Base-by-base conservation (phyloP, 2,888 invertebrate genomes). In the Acronicta aceris region DNA sequence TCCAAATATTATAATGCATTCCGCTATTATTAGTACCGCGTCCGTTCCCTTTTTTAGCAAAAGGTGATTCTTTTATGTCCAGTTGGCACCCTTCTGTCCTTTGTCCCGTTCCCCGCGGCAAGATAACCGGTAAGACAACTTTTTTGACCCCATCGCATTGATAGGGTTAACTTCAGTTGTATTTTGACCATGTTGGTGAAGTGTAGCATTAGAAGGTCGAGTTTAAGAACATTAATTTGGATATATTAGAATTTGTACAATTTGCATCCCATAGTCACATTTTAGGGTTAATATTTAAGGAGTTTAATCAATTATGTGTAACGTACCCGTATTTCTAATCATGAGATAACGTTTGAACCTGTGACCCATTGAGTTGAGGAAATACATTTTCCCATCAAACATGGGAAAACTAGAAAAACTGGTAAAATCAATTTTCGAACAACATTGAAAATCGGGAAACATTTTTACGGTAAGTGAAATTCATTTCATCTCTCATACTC, bases 51-150 rank as follows among this genome's bases (percentile, higher is more conserved):
- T 83, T 84, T 83, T 82, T 85, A 86, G 82, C 81, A 81, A 74
- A 77, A 78, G 75, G 77, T 78, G 78, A 86, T 83, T 88, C 91
- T 83, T 87, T 93, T 92, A 89, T 93, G 94, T 92, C 93, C 94
- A 91, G 89, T 90, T 85, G 68, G 87, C 86, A 91, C 93, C 93
- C 93, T 90, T 87, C 72, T 78, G 79, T 81, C 88, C 87, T 88
- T 92, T 89, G 90, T 89, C 70, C 75, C 62, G 71, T 81, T 72
- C 91, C 89, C 83, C 75, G 72, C 72, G 82, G 82, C 78, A 93
- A 94, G 94, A 94, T 90, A 94, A 94, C 94, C 89, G 93, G 94
- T 93, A 94, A 94, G 94, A 94, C 94, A 92, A 85, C 89, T 93
- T 92, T 67, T 67, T 91, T 92, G 91, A 90, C 91, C 93, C 89